Conservation (phyloP, 2,888 invertebrate genomes). For the Margaritifera margaritifera region DNA sequence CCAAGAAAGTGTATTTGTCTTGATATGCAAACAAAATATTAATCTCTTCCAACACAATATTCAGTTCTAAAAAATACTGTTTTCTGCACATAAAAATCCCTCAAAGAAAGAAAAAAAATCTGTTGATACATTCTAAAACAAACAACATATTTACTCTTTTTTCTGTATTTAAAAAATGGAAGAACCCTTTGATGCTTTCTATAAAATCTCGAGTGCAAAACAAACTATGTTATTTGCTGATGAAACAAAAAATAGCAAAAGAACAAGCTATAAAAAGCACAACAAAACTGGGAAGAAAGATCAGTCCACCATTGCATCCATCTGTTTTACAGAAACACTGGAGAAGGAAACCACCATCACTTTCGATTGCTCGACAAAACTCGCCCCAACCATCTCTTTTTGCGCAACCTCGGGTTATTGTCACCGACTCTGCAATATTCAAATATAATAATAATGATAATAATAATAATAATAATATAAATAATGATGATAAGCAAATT, state of each 20-base stretch:
- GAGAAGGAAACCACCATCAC: constrained; percentile 50
- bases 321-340: constrained; percentile 57
- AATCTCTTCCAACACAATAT: too few species aligned
- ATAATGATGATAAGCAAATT: too few species aligned
- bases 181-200: too few species aligned
- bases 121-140: too few species aligned
- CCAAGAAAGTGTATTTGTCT: too few species aligned
- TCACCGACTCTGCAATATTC: constrained; percentile 34
- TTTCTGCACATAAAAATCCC: too few species aligned
- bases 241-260: not conserved
- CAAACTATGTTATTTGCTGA: not conserved
- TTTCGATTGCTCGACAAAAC: constrained; percentile 46
- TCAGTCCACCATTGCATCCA: constrained; percentile 52
- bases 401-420: constrained; percentile 41
- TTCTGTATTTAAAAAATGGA: too few species aligned
- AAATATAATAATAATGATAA: not conserved
- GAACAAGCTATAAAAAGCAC: constrained; percentile 5
- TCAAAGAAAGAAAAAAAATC: too few species aligned
- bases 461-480: not conserved
- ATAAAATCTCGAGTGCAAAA: not conserved
- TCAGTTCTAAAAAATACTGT: too few species aligned
- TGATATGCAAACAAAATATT: too few species aligned
- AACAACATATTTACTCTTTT: too few species aligned
- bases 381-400: constrained; percentile 35
- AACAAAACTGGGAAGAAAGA: constrained; percentile 13